Evolutionary conservation across 2,113 vertebrate genomes (phyloP).

Genomic region (Polyodon spathula): DNA sequence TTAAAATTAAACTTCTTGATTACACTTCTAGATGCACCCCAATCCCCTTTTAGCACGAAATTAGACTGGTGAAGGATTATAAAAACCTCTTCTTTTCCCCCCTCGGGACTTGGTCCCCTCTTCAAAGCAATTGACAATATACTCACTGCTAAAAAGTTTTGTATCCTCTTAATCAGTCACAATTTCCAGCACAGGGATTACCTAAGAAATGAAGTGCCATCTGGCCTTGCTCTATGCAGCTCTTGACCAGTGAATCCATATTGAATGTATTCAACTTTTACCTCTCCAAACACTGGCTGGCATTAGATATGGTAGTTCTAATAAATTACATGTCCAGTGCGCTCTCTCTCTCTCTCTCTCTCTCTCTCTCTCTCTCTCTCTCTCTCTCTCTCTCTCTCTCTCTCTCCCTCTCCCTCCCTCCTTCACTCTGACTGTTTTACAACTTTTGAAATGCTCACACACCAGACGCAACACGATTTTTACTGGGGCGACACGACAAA

Average conservation of each 20-base stretch:
- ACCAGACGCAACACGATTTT: no score
- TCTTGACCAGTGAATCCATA: constrained; percentile 22
- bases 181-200: constrained; percentile 31
- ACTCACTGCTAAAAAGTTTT: neutral
- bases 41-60: no score
- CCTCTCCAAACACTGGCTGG: constrained; percentile 26
- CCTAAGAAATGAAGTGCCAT: constrained; percentile 28
- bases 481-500: no score
- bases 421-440: no score
- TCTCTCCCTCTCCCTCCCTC: no score
- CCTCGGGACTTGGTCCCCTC: neutral
- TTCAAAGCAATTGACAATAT: no score
- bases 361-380: no score
- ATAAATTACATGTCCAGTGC: constrained; percentile 21
- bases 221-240: constrained; percentile 38
- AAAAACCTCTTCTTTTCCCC: neutral
- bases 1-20: no score
- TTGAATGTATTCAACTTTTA: constrained; percentile 29
- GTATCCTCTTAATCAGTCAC: constrained; percentile 17
- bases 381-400: no score
- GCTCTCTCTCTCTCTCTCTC: constrained; percentile 15
- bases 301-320: constrained; percentile 14
- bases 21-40: no score
- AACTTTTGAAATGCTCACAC: no score
- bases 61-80: no score